A percentile compares a stretch with the other conserved stretches of the same genome.
phyloP scores from a whole-genome alignment of 2,888 invertebrate species.

The Drosophila nigricruria region DNA sequence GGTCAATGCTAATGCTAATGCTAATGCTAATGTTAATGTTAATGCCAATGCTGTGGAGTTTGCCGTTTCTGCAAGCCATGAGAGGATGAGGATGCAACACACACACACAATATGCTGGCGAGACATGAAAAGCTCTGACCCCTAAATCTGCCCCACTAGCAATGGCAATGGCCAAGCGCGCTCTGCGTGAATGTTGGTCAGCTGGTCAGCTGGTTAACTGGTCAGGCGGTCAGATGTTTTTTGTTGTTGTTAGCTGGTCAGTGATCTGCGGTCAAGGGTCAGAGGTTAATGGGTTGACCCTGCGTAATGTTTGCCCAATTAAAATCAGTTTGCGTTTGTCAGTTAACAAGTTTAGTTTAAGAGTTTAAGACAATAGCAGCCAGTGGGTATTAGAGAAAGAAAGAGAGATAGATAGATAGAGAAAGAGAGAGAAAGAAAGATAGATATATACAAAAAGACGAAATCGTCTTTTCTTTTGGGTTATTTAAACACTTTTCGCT shows the following conservation, averaged over 20 bases:
- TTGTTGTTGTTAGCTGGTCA: not conserved
- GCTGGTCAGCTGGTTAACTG: constrained; percentile 25
- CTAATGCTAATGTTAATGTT: constrained; percentile 3
- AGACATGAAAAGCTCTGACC: constrained; percentile 42
- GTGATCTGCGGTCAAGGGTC: constrained; percentile 10
- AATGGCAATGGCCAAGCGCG: constrained; percentile 9
- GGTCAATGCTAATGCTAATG: constrained; percentile 3
- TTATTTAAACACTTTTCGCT: constrained; percentile 28
- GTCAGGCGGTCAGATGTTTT: not conserved
- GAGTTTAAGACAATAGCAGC: constrained; percentile 9
- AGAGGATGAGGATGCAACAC: constrained; percentile 69
- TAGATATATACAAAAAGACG: constrained; percentile 24
- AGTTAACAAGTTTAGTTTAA: constrained; percentile 38
- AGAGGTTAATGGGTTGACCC: constrained; percentile 39
- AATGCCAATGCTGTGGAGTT: constrained; percentile 38
- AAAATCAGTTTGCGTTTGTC: constrained; percentile 17
- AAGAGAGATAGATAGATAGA: constrained; percentile 25
- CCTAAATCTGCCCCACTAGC: constrained; percentile 14
- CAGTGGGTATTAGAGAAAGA: constrained; percentile 12
- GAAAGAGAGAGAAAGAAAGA: constrained; percentile 25
- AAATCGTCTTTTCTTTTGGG: constrained; percentile 9
- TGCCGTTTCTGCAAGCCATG: constrained; percentile 46
- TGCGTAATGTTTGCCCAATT: constrained; percentile 15
- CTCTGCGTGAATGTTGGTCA: constrained; percentile 40
- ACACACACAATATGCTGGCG: constrained; percentile 61